Conservation (phyloP, 2,888 invertebrate species). For the Callinectes sapidus region DNA sequence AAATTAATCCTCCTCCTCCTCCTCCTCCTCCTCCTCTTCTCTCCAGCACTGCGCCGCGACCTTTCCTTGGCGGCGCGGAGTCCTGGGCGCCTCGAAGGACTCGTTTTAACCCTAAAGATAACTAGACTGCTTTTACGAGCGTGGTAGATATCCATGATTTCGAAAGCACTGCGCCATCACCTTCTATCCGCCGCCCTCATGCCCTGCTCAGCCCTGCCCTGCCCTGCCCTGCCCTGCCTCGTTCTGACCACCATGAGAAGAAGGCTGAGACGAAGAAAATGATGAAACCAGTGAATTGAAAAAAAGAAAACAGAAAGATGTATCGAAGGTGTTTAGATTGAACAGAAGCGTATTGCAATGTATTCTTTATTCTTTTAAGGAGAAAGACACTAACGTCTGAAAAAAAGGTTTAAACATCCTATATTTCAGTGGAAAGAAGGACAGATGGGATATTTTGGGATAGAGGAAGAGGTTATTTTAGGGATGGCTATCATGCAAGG, state of each 20-base stretch:
- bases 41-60: neutral
- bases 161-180: neutral
- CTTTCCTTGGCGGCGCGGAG: neutral
- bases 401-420: neutral
- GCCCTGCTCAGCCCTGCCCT: neutral
- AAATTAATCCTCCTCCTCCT: slow-evolving; percentile 10
- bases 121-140: neutral
- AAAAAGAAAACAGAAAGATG: no score
- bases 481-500: neutral
- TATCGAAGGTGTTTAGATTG: no score
- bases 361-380: neutral
- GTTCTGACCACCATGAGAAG: neutral
- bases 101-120: neutral
- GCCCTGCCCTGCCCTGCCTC: neutral
- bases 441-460: neutral
- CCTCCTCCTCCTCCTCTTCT: neutral
- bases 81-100: neutral
- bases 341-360: no score
- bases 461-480: neutral
- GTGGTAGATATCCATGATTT: no score
- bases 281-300: neutral
- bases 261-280: neutral
- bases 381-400: neutral
- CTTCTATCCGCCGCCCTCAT: neutral
- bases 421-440: neutral